A percentile compares a stretch with the other conserved stretches of the same genome.
phyloP scores from a whole-genome alignment of 37 sponge, comb jelly and placozoan species.

The Oopsacas minuta region DNA sequence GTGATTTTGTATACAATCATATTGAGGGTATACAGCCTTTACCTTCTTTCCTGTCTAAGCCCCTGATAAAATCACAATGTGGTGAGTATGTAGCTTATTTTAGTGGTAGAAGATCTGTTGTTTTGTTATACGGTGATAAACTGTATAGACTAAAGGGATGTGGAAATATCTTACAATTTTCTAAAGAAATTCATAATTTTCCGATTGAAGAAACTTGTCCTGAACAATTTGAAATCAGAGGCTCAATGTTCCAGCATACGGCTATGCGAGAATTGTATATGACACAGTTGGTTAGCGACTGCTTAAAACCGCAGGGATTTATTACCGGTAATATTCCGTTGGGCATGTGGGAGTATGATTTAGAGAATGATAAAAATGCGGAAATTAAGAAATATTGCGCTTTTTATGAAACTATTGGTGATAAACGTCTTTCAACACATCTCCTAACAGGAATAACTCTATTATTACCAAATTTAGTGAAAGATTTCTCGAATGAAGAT shows the following conservation, averaged over 20 bases:
- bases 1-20: background rate
- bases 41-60: background rate
- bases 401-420: conserved; percentile 43
- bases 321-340: conserved; percentile 28
- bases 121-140: background rate
- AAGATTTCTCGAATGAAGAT: background rate
- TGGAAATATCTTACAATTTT: conserved; percentile 22
- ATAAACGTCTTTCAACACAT: conserved; percentile 26
- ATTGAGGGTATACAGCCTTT: background rate
- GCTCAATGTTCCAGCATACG: conserved; percentile 33
- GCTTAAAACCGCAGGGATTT: conserved; percentile 14
- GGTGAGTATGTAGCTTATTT: background rate
- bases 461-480: conserved; percentile 24
- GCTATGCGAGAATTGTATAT: conserved; percentile 29
- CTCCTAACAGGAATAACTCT: conserved; percentile 27
- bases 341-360: conserved; percentile 26
- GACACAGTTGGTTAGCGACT: conserved; percentile 17
- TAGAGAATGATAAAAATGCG: conserved; percentile 22
- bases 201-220: conserved; percentile 15
- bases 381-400: conserved; percentile 28
- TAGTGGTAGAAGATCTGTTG: conserved; percentile 38
- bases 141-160: conserved; percentile 48
- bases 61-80: conserved; percentile 21
- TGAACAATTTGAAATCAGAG: conserved; percentile 15
- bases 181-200: background rate